These are phyloP conservation scores for Thunnus albacares DNA, from an alignment of 2,797 vertebrate species.

Conservation along the genomic window DNA sequence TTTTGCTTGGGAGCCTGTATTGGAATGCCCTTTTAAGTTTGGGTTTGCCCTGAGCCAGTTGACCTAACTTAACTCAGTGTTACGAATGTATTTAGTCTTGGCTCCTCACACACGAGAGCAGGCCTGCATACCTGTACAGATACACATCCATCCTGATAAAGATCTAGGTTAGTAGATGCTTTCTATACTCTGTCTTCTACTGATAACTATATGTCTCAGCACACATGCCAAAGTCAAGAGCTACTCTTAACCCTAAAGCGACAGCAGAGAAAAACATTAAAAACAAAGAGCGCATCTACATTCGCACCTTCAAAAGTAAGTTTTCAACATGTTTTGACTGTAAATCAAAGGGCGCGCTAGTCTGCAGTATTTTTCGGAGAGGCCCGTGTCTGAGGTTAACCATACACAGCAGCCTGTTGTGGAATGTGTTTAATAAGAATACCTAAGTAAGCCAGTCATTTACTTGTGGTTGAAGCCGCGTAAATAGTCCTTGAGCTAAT, in stretches of 20 bases:
- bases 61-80: conserved; percentile 46
- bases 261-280: not conserved
- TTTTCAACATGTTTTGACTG: conserved; percentile 45
- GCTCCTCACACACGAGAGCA: conserved; percentile 38
- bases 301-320: conserved; percentile 17
- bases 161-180: conserved; percentile 16
- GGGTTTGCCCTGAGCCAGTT: conserved; percentile 47
- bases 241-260: not conserved
- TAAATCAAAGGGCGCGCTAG: conserved; percentile 44
- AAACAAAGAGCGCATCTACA: conserved; percentile 14
- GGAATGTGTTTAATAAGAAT: conserved; percentile 80
- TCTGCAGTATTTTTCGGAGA: conserved; percentile 26
- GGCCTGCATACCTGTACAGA: conserved; percentile 42
- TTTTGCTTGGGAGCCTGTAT: conserved; percentile 41
- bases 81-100: conserved; percentile 41
- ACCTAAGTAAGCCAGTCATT: conserved; percentile 62
- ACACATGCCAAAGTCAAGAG: conserved; percentile 4
- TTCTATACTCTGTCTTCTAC: not conserved
- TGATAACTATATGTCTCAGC: conserved; percentile 10
- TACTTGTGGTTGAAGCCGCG: conserved; percentile 67
- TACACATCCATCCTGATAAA: conserved; percentile 42
- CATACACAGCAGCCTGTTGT: conserved; percentile 51
- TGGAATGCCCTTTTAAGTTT: conserved; percentile 63
- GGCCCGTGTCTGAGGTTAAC: conserved; percentile 68
- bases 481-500: conserved; percentile 71